Conservation (phyloP, 1,140 invertebrate genomes). For the Galendromus occidentalis region DNA sequence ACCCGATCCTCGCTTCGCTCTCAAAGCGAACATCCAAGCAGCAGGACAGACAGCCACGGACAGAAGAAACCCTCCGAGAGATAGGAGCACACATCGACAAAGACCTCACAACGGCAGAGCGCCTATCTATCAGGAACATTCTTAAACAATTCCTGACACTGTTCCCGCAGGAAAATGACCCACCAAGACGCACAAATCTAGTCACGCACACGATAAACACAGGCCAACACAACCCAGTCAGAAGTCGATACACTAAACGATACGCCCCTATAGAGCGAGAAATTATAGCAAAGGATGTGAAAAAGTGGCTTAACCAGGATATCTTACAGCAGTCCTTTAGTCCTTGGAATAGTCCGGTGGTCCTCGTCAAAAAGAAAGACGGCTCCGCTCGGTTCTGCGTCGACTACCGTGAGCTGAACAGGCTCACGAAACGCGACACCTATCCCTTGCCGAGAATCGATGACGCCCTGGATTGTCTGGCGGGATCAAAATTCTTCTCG, state of each 20-base stretch:
- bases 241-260: background rate
- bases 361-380: slow-evolving; percentile 24
- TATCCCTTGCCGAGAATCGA: slow-evolving; percentile 34
- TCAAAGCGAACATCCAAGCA: too few relatives aligned
- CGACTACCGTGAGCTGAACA: too few relatives aligned
- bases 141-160: background rate
- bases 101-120: too few relatives aligned
- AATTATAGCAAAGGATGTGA: slow-evolving; percentile 14
- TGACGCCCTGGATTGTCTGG: slow-evolving; percentile 26
- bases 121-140: background rate
- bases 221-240: slow-evolving; percentile 18
- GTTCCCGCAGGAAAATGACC: background rate
- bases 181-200: background rate
- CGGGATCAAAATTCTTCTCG: slow-evolving; percentile 26
- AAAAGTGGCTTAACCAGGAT: background rate
- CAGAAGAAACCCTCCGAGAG: too few relatives aligned
- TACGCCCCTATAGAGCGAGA: slow-evolving; percentile 11
- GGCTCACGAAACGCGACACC: slow-evolving; percentile 28
- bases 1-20: too few relatives aligned
- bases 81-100: too few relatives aligned
- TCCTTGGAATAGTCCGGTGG: slow-evolving; percentile 13
- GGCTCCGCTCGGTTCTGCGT: slow-evolving; percentile 26
- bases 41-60: too few relatives aligned
- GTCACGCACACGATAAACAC: slow-evolving; percentile 23
- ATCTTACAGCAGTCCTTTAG: slow-evolving; percentile 9